Evolutionary conservation across 2,888 invertebrate species (phyloP).

Genomic region (Orthosia cruda): DNA sequence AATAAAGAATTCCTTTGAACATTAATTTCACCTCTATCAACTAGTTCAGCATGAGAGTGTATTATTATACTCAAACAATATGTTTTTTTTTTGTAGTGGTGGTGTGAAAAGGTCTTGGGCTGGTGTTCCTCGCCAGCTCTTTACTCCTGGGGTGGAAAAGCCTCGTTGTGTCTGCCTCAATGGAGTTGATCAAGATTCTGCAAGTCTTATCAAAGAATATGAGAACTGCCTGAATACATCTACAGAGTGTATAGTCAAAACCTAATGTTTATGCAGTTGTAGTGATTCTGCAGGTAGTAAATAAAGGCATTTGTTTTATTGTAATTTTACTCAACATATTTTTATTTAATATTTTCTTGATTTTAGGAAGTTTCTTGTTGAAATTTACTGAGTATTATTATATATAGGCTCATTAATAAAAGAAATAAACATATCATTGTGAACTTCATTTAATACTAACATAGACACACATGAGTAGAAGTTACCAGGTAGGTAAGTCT

Average conservation of each 20-base stretch:
- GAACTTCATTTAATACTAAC: constrained; percentile 60
- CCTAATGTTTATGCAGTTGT: constrained; percentile 18
- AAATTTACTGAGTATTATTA: not conserved
- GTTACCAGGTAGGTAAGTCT: constrained; percentile 75
- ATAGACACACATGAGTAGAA: constrained; percentile 37
- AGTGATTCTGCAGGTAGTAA: not conserved
- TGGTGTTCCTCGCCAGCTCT: constrained; percentile 97
- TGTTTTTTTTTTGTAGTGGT: constrained; percentile 93
- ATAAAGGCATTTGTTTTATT: not conserved
- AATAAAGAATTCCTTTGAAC: no score
- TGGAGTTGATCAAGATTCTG: constrained; percentile 83
- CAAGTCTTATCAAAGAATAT: constrained; percentile 92
- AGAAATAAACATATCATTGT: constrained; percentile 11
- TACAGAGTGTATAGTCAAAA: constrained; percentile 87
- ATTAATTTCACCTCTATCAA: no score
- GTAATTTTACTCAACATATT: not conserved
- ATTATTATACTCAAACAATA: not conserved
- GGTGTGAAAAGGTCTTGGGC: constrained; percentile 97
- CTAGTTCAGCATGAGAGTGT: no score
- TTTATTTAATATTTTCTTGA: not conserved
- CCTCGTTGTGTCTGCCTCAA: constrained; percentile 97
- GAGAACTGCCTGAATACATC: constrained; percentile 92
- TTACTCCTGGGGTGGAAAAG: constrained; percentile 93
- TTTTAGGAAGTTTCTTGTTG: not conserved
- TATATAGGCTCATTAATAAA: constrained; percentile 9